phyloP scores from a whole-genome alignment of 1,140 invertebrate genomes.

The Bacillus rossius region DNA sequence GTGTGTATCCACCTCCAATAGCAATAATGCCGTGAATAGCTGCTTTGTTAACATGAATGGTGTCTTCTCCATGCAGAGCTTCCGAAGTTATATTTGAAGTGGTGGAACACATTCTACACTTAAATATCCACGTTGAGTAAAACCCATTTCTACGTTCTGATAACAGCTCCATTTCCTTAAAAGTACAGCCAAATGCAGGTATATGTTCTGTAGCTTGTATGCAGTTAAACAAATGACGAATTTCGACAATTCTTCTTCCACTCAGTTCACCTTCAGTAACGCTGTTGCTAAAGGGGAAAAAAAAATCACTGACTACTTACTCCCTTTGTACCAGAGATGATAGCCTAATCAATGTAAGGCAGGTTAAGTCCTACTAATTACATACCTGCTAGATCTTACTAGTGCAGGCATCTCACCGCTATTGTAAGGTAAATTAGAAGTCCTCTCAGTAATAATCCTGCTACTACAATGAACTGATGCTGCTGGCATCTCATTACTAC shows the following conservation, averaged over 20 bases:
- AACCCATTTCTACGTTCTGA: neutral
- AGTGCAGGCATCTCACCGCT: too few relatives aligned
- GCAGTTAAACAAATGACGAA: neutral
- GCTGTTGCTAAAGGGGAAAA: too few relatives aligned
- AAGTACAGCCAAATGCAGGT: neutral
- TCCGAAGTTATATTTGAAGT: neutral
- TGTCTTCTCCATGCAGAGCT: neutral
- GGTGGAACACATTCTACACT: neutral
- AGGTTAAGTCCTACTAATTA: too few relatives aligned
- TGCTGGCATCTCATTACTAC: too few relatives aligned
- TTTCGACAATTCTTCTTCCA: neutral
- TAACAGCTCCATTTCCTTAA: neutral
- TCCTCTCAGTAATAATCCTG: too few relatives aligned
- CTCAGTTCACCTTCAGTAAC: neutral
- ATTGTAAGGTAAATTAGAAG: too few relatives aligned
- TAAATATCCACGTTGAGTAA: slow-evolving; percentile 3
- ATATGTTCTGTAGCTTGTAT: neutral
- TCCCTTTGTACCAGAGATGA: too few relatives aligned
- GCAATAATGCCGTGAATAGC: slow-evolving; percentile 7
- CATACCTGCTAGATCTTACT: too few relatives aligned
- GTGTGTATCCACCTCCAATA: slow-evolving; percentile 5
- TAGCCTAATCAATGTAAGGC: too few relatives aligned
- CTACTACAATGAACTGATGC: too few relatives aligned
- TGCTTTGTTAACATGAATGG: slow-evolving; percentile 3
- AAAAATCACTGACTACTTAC: too few relatives aligned